Evolutionary conservation across 2,113 vertebrate genomes (phyloP).

Genomic region (Petaurus breviceps): DNA sequence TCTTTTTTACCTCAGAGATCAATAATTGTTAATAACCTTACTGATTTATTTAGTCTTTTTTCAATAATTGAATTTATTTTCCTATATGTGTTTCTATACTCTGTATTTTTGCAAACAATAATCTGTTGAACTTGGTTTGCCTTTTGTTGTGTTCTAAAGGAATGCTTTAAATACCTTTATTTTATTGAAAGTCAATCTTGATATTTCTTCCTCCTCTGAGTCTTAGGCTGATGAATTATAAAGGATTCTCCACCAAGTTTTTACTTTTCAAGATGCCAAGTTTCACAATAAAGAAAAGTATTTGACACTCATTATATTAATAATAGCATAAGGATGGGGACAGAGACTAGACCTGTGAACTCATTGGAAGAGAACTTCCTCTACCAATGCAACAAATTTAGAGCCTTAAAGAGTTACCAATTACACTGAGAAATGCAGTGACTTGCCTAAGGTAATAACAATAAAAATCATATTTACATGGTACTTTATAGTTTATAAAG

Average conservation of each 20-base stretch:
- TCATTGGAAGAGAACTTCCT: background rate
- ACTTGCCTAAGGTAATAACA: background rate
- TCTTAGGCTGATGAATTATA: background rate
- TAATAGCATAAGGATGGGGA: background rate
- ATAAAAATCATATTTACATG: background rate
- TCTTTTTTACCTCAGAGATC: background rate
- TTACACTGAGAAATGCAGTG: background rate
- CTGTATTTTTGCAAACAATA: background rate
- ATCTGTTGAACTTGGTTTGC: background rate
- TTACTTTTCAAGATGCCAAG: background rate
- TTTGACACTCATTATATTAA: background rate
- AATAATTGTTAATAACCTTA: background rate
- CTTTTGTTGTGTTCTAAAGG: too few relatives aligned
- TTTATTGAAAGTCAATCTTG: background rate
- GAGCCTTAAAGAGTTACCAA: background rate
- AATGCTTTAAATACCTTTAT: background rate
- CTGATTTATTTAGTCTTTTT: background rate
- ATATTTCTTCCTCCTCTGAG: background rate
- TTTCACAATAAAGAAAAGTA: background rate
- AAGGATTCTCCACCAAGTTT: background rate
- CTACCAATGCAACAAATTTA: background rate
- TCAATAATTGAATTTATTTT: background rate
- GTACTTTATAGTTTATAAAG: too few relatives aligned
- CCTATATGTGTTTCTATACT: background rate
- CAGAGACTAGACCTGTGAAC: background rate